Evolutionary conservation across 2,113 vertebrate species (phyloP).

Genomic region (Nerophis ophidion): DNA sequence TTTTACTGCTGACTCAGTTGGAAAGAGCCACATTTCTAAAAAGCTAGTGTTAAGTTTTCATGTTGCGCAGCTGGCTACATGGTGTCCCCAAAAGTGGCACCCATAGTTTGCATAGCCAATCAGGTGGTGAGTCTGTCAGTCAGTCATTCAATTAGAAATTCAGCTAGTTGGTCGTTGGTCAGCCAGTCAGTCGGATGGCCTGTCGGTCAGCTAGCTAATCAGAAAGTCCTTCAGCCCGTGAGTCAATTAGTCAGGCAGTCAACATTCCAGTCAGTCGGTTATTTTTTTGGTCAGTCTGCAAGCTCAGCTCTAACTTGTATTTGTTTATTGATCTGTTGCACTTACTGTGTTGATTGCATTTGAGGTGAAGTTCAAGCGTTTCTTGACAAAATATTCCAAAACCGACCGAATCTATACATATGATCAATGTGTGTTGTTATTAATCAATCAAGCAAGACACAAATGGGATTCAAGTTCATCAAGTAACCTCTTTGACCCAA

Average conservation of each 20-base stretch:
- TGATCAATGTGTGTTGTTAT: not conserved
- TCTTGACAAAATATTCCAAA: not conserved
- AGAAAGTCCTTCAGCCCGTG: too few relatives aligned
- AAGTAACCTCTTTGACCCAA: slow-evolving; percentile 36
- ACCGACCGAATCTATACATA: not conserved
- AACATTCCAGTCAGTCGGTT: too few relatives aligned
- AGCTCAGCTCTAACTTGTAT: not conserved
- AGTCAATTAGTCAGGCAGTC: too few relatives aligned
- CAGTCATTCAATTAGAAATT: too few relatives aligned
- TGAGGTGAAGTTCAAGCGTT: not conserved
- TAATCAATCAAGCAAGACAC: slow-evolving; percentile 7
- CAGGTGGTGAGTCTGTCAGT: too few relatives aligned
- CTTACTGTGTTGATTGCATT: too few relatives aligned
- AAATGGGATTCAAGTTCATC: slow-evolving; percentile 10
- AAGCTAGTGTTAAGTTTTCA: slow-evolving; percentile 29
- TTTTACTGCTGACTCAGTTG: slow-evolving; percentile 33
- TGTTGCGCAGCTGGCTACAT: slow-evolving; percentile 34
- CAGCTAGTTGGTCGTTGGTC: too few relatives aligned
- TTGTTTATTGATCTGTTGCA: not conserved
- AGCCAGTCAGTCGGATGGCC: too few relatives aligned
- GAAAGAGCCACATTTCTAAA: slow-evolving; percentile 39
- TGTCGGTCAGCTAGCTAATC: too few relatives aligned
- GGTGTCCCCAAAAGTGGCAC: slow-evolving; percentile 11
- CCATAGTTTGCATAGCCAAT: slow-evolving; percentile 29
- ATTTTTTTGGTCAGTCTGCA: too few relatives aligned